These are phyloP conservation scores for Thunnus albacares DNA, from an alignment of 2,797 vertebrate species.

Conservation along the genomic window DNA sequence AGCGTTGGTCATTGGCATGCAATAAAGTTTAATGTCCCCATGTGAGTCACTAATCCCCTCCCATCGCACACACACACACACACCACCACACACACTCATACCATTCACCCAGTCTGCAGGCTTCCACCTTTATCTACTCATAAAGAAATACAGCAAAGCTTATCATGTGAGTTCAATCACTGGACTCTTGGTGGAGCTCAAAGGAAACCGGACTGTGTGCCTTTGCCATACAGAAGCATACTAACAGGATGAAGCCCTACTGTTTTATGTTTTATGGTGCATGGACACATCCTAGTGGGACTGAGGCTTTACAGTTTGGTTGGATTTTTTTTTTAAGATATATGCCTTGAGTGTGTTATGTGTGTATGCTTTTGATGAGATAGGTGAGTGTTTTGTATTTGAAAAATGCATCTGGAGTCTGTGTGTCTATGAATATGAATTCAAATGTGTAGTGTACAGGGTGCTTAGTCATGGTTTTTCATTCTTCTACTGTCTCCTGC, in stretches of 20 bases:
- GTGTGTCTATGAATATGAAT: background rate
- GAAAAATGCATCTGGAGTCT: background rate
- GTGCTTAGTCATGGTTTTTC: background rate
- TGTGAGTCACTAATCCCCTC: slow-evolving; percentile 28
- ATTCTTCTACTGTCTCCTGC: background rate
- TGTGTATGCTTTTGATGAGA: background rate
- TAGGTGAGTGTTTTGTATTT: background rate
- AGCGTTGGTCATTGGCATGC: slow-evolving; percentile 57
- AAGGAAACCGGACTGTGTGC: slow-evolving; percentile 38
- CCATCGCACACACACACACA: background rate
- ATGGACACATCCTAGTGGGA: background rate
- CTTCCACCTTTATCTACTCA: slow-evolving; percentile 44
- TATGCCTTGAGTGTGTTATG: background rate
- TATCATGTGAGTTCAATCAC: slow-evolving; percentile 39
- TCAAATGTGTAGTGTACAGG: background rate
- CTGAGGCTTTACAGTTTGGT: background rate
- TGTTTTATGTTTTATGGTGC: background rate
- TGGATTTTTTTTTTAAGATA: background rate
- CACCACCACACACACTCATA: slow-evolving; percentile 1
- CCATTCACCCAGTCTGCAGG: background rate
- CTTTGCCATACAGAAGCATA: slow-evolving; percentile 7
- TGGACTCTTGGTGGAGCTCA: slow-evolving; percentile 60
- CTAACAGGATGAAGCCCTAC: background rate
- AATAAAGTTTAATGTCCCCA: slow-evolving; percentile 73
- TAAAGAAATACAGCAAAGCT: slow-evolving; percentile 30